These are phyloP conservation scores for Parapristionchus giblindavisi DNA, from an alignment of 2,888 invertebrate genomes.

Conservation along the genomic window DNA sequence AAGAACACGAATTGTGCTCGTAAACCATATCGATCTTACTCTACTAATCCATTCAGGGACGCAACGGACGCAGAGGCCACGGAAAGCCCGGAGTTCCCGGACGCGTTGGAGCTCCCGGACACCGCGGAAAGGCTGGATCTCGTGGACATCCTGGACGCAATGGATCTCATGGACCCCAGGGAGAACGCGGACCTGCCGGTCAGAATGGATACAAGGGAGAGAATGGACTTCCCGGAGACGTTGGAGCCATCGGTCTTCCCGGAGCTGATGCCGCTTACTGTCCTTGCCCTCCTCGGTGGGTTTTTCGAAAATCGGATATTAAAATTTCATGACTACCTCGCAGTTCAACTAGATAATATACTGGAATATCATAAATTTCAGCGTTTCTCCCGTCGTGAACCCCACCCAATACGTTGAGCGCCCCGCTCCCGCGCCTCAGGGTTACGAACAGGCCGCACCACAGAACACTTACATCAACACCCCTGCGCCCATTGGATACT, in stretches of 20 bases:
- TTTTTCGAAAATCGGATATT: no score
- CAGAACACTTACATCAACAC: conserved; percentile 30
- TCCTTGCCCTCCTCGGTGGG: conserved; percentile 41
- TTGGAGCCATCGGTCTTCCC: conserved; percentile 46
- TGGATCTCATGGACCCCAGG: conserved; percentile 48
- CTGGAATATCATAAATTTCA: no score
- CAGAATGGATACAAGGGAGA: conserved; percentile 44
- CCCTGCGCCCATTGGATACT: conserved; percentile 24
- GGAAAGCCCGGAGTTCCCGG: conserved; percentile 48
- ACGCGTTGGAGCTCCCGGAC: conserved; percentile 47
- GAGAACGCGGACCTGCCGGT: conserved; percentile 46
- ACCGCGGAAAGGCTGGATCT: conserved; percentile 46
- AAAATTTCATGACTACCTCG: no score
- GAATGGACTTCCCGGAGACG: conserved; percentile 47
- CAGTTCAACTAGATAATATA: no score
- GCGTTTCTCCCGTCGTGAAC: conserved; percentile 4
- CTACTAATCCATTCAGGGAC: no score
- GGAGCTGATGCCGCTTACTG: conserved; percentile 51
- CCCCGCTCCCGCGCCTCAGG: conserved; percentile 4
- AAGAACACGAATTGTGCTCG: no score
- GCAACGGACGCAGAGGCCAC: conserved; percentile 38
- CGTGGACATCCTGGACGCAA: conserved; percentile 47
- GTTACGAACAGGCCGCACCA: conserved; percentile 13
- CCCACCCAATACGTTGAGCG: background rate
- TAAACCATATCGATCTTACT: no score